Conservation (phyloP, 2,113 vertebrate genomes). For the Tympanuchus pallidicinctus region DNA sequence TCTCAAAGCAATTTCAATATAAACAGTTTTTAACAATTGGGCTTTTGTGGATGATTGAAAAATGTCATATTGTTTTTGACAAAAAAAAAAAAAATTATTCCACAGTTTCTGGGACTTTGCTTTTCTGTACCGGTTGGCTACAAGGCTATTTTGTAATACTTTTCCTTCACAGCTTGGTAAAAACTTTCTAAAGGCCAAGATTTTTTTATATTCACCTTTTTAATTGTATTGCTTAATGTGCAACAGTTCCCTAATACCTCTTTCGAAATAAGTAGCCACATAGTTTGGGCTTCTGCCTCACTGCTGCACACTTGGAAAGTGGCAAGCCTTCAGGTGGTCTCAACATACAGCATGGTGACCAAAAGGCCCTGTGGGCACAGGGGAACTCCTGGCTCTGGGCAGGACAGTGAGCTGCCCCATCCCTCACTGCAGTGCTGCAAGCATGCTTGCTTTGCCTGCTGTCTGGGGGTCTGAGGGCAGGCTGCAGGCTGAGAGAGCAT, state of each 20-base stretch:
- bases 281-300: neutral
- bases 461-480: accelerated
- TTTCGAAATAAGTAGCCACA: neutral
- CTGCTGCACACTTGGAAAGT: neutral
- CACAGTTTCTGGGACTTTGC: neutral
- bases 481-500: neutral
- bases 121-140: neutral
- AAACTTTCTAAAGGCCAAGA: neutral
- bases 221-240: neutral
- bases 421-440: accelerated
- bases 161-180: neutral
- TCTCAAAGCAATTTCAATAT: neutral
- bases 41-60: neutral
- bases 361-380: neutral
- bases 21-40: neutral
- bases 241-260: neutral
- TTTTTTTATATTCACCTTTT: neutral
- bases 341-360: accelerated
- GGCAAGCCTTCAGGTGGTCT: neutral
- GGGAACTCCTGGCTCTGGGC: neutral
- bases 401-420: accelerated
- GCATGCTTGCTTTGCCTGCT: neutral
- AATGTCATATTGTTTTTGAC: neutral
- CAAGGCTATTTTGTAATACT: neutral
- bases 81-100: neutral